Base-by-base conservation (phyloP, 2,888 invertebrate species). In the Alviniconcha strummeri region DNA sequence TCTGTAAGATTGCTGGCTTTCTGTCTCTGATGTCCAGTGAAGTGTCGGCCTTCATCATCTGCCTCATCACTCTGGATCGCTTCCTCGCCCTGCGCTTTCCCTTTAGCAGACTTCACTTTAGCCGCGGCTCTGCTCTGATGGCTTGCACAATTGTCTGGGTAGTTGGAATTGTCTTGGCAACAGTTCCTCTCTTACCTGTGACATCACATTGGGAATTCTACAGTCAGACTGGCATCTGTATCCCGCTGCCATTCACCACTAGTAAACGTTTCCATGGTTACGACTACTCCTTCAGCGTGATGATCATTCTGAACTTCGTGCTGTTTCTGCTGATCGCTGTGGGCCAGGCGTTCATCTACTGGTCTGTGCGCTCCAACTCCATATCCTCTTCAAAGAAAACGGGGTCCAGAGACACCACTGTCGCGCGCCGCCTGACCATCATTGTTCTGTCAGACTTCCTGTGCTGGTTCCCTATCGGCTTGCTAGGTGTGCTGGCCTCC, bases 11-110 rank as follows among this genome's bases (percentile, higher is more conserved):
- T 8, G 75, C 75, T 17, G 75, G 75, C 7, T 55, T 55, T 52
- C 55, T 76, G 55, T 76, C 75, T n/a, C 17, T 76, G 75, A 6
- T 76, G 56, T 76, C 75, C 75, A 76, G 75, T 56, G 75, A 76
- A 17, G 56, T 76, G 56, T 76, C 75, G 56, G 75, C 56, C 52
- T 8, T 76, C 55, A 76, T 56, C 17, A 76, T 76, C 75, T 76
- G 75, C 7, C 17, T 76, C 6, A 76, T 76, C 54, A 76, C 75
- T 8, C 56, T 76, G 52, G 75, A 76, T 55, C 75, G 75, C 9
- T 76, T 76, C 13, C 15, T 76, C 17, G 75, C 56, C 17, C 75
- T 76, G 5, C 56, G n/a, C 8, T 76, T 76, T n/a, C 75, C 75
- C 5, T 76, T 76, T 56, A 76, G 75, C 13, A n/a, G 55, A 6